Evolutionary conservation across 2,113 vertebrate genomes (phyloP).

Genomic region (Odocoileus hemionus): DNA sequence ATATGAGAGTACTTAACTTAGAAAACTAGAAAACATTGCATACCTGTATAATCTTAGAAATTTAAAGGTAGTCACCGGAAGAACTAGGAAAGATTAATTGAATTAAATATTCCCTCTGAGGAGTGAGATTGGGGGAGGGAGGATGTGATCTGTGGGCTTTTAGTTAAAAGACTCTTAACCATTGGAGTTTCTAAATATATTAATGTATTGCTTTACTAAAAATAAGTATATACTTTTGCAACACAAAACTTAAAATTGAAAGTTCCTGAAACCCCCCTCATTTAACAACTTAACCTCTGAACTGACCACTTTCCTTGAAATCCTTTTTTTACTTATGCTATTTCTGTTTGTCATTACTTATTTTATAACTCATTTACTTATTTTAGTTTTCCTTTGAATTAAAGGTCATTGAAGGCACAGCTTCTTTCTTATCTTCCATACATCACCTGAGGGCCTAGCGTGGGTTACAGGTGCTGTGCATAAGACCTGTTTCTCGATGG

Average conservation of each 20-base stretch:
- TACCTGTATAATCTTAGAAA: not conserved
- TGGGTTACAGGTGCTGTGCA: not conserved
- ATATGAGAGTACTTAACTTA: not conserved
- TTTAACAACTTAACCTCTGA: not conserved
- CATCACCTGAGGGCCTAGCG: fast-evolving
- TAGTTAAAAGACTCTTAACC: not conserved
- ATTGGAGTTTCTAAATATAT: not conserved
- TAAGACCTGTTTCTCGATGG: not conserved
- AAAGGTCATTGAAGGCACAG: not conserved
- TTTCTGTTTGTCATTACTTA: not conserved
- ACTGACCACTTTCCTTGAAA: not conserved
- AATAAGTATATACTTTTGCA: not conserved
- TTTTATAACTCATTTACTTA: not conserved
- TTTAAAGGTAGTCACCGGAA: not conserved
- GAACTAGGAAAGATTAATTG: not conserved
- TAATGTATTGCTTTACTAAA: not conserved
- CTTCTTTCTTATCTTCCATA: not conserved
- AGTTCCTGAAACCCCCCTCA: not conserved
- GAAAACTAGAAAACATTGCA: not conserved
- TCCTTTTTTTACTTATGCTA: not conserved
- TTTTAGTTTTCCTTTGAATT: not conserved
- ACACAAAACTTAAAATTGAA: not conserved
- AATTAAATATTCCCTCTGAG: not conserved
- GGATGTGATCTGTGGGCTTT: not conserved
- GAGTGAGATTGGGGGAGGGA: not conserved